phyloP scores from a whole-genome alignment of 2,797 vertebrate genomes.

The Epinephelus malabaricus region DNA sequence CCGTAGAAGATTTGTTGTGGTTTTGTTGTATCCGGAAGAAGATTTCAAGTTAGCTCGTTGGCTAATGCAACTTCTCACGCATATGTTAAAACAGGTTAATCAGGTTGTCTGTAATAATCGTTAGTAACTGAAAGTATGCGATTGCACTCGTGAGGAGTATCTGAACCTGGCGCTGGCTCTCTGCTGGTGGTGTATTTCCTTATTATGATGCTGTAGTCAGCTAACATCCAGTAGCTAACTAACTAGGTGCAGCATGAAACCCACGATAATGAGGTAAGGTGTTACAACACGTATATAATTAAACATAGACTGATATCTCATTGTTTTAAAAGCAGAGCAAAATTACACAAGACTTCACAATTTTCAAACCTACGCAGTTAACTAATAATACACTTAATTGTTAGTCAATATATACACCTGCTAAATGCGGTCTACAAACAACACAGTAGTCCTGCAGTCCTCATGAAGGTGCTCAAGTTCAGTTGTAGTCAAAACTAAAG shows the following conservation, averaged over 20 bases:
- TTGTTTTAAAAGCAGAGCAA: not conserved
- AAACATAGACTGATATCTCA: not conserved
- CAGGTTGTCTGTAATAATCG: not conserved
- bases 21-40: slow-evolving; percentile 64
- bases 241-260: slow-evolving; percentile 74
- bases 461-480: not conserved
- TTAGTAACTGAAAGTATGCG: not conserved
- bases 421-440: not conserved
- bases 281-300: not conserved
- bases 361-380: slow-evolving; percentile 26
- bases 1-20: slow-evolving; percentile 78
- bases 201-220: slow-evolving; percentile 56
- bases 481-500: not conserved
- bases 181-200: slow-evolving; percentile 8
- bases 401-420: not conserved
- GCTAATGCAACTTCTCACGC: slow-evolving; percentile 8
- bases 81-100: not conserved
- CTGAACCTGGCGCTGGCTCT: not conserved
- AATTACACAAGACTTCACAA: not conserved
- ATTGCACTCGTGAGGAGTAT: not conserved
- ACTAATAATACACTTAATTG: not conserved
- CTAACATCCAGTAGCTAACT: slow-evolving; percentile 61
- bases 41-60: slow-evolving; percentile 56
- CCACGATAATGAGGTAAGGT: slow-evolving; percentile 75
- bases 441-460: not conserved